Evolutionary conservation across 2,888 invertebrate genomes (phyloP), one percentile per base, ranked within the genome.

Genomic region (Podabrus alpinus): DNA sequence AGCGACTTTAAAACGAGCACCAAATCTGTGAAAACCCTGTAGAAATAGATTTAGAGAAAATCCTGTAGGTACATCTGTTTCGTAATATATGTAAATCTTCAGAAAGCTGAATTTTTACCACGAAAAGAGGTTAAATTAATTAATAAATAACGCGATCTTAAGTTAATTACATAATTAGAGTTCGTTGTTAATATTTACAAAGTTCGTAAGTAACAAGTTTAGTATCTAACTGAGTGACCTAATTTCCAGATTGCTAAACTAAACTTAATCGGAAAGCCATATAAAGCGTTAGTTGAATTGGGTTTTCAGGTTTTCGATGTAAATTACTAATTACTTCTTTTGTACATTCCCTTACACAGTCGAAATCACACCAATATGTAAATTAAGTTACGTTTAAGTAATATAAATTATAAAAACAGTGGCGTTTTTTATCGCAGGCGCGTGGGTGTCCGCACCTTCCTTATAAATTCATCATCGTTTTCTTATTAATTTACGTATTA

Each of bases 301-400:
- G 71, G 70, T 64, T 67, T 67, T 60, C 25, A 67, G 67, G 67
- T 17, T 71, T 21, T 21, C 25, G 60, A 60, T 66, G 66, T 71
- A 71, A 71, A 71, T 71, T 71, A 66, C 60, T 71, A 71, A 71
- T 70, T 70, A 70, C 59, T 70, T 70, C 70, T 45, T 45, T 45
- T 29, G 29, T 29, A 29, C 13, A 29, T 13, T 3, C 45, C 45
- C n/a, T 45, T 45, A n/a, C 45, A 45, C 45, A 45, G n/a, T 45
- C 45, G n/a, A n/a, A 45, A 45, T 45, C 45, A 45, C 45, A n/a
- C 45, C n/a, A 9, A 45, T 45, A 45, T 45, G n/a, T n/a, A 7
- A 45, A 45, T n/a, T 45, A 45, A 45, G n/a, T 45, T 45, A 45
- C 45, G 9, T n/a, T 45, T 5, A 45, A n/a, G n/a, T 7, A 7